Percentiles rank a stretch among this genome's conserved stretches.
Conservation (phyloP, 2,888 invertebrate genomes). For the Philhelius pedissequus region DNA sequence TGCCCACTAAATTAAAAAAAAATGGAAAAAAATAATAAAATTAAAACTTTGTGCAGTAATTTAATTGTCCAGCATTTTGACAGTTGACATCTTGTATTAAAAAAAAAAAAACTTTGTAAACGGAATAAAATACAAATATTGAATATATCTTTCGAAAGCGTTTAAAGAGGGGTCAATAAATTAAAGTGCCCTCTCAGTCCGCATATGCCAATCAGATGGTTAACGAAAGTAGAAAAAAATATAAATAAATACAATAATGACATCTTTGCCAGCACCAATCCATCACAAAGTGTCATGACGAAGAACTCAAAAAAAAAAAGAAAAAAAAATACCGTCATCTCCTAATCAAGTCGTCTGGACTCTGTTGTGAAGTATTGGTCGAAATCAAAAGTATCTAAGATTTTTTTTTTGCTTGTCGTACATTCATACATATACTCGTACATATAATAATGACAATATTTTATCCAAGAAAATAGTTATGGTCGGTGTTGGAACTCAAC, state of each 20-base stretch:
- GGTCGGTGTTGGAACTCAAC: background rate
- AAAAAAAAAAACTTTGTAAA: too few relatives aligned
- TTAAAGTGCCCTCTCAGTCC: background rate
- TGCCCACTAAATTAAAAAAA: too few relatives aligned
- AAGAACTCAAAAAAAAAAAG: constrained; percentile 41
- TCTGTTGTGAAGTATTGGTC: background rate
- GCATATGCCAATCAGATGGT: constrained; percentile 15
- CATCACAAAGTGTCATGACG: constrained; percentile 42
- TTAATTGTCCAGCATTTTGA: too few relatives aligned
- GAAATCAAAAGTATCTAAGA: constrained; percentile 49
- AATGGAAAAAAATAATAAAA: too few relatives aligned
- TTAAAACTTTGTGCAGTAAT: too few relatives aligned
- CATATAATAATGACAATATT: constrained; percentile 11
- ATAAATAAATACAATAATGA: background rate
- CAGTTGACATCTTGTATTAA: too few relatives aligned
- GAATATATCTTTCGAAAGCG: too few relatives aligned
- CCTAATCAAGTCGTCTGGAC: constrained; percentile 1
- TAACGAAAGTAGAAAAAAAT: background rate
- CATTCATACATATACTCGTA: too few relatives aligned
- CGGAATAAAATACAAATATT: too few relatives aligned
- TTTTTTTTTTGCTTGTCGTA: constrained; percentile 2
- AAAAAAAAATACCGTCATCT: constrained; percentile 23
- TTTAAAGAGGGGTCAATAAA: background rate
- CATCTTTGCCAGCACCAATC: constrained; percentile 24
- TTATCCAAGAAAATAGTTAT: constrained; percentile 5